Base-by-base conservation (phyloP, 2,888 invertebrate genomes). In the Leucophenga maculata region DNA sequence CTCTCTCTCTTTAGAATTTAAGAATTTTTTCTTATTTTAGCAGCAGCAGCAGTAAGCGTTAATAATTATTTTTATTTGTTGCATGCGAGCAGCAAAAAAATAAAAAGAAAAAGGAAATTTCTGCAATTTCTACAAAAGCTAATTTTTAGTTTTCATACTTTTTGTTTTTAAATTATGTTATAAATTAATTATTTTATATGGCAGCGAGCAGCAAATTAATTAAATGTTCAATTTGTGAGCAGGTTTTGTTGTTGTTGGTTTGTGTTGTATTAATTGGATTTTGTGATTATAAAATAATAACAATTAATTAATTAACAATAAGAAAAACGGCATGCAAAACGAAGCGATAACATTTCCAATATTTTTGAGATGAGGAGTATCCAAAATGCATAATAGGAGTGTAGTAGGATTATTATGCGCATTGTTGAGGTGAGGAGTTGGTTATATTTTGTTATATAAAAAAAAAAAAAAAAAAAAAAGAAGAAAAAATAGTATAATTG, bases 41-140 rank as follows among this genome's bases (percentile, higher is more conserved):
- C n/a, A n/a, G n/a, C n/a, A n/a, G n/a, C n/a, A n/a, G 8, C 8
- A 55, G 32, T 65, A 69, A 57, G n/a, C 44, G 62, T 65, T 68
- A 46, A 20, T 50, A 46, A 75, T 65, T 65, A 65, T 26, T 32
- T 62, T 65, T 71, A 57, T 62, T 32, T 57, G 16, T 14, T 57
- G 22, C n/a, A 57, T n/a, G n/a, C 54, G 18, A 54, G 54, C 54
- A 54, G 18, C 22, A 20, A 16, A 52, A 52, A 18, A 16, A 18
- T 13, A 69, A 66, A n/a, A n/a, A n/a, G n/a, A n/a, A n/a, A n/a
- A n/a, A n/a, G n/a, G n/a, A n/a, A 65, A 70, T 60, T 75, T 77
- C 73, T 75, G 77, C 44, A 26, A 77, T 71, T 77, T 69, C 70
- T 72, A 74, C 72, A 31, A 11, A 26, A 26, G 68, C 68, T 68